Evolutionary conservation across 2,888 invertebrate species (phyloP).

Genomic region (Malachius bipustulatus): DNA sequence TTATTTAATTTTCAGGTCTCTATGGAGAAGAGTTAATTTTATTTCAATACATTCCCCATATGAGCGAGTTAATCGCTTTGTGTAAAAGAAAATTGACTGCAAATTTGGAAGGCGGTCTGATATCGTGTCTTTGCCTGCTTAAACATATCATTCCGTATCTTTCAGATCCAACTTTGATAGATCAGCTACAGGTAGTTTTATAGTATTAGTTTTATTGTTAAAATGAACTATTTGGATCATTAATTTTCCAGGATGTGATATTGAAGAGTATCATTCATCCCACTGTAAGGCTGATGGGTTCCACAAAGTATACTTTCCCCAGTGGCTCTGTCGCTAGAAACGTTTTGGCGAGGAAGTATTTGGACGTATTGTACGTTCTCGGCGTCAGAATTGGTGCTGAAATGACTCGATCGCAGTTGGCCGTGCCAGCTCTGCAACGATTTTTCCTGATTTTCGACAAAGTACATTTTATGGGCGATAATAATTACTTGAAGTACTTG

Average conservation of each 20-base stretch:
- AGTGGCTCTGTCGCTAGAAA: slow-evolving; percentile 63
- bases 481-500: too few relatives aligned
- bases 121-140: slow-evolving; percentile 70
- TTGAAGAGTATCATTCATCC: slow-evolving; percentile 76
- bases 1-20: slow-evolving; percentile 55
- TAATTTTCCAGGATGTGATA: slow-evolving; percentile 70
- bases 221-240: too few relatives aligned
- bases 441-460: slow-evolving; percentile 78
- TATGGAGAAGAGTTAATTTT: slow-evolving; percentile 83
- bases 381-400: slow-evolving; percentile 63
- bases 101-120: slow-evolving; percentile 78
- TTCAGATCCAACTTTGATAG: slow-evolving; percentile 75
- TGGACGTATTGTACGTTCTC: slow-evolving; percentile 73
- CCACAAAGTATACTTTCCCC: slow-evolving; percentile 69
- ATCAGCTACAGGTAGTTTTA: slow-evolving; percentile 66
- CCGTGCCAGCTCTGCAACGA: slow-evolving; percentile 56
- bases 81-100: slow-evolving; percentile 70
- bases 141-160: slow-evolving; percentile 72
- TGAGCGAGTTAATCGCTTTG: slow-evolving; percentile 70
- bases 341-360: slow-evolving; percentile 66
- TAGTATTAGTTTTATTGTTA: too few relatives aligned
- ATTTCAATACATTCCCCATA: slow-evolving; percentile 81
- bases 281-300: slow-evolving; percentile 66
- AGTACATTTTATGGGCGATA: slow-evolving; percentile 41
- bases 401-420: slow-evolving; percentile 63